Evolutionary conservation across 2,888 invertebrate species (phyloP), one percentile per base, ranked within the genome.

Genomic region (Melieria crassipennis): DNA sequence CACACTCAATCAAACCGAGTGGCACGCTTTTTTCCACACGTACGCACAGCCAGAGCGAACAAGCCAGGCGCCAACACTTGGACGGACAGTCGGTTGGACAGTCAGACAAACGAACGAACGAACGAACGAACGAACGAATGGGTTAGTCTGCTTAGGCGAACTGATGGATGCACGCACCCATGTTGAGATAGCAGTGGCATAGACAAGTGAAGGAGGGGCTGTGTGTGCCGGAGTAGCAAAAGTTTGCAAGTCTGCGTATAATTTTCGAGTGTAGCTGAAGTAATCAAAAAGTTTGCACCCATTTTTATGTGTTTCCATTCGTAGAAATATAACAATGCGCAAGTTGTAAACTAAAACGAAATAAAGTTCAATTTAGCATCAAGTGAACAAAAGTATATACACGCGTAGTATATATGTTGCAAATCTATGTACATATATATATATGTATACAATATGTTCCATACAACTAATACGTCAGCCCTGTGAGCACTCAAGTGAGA

Each of bases 21-120:
- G 45, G 66, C 63, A 70, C 72, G 45, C 42, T 42, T 73, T 71
- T 71, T 76, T 74, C 70, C 70, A 73, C 72, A 75, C 74, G 73
- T 73, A 74, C 69, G 72, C 71, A 73, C 63, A 55, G 56, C 48
- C 47, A 56, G 62, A 63, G 30, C 30, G 30, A 30, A 30, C 30
- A 30, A 30, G 30, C 2, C 30, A 30, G 30, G 30, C 16, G 16
- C 16, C 16, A 16, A 16, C 16, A 16, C 1, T 30, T 30, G 30
- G 30, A 30, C 30, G 30, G 30, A 2, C 30, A 30, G 30, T 30
- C 30, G 30, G 30, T 3, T 3, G 30, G 30, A 30, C 30, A 30
- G 30, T 30, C 30, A 30, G 30, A 30, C 30, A 30, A 11, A 16
- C n/a, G 42, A 3, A 16, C 11, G 5, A 5, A n/a, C 60, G 42